Percentiles rank a stretch among this genome's conserved stretches.
Evolutionary conservation across 2,113 vertebrate genomes (phyloP).

Genomic region (Rattus rattus): DNA sequence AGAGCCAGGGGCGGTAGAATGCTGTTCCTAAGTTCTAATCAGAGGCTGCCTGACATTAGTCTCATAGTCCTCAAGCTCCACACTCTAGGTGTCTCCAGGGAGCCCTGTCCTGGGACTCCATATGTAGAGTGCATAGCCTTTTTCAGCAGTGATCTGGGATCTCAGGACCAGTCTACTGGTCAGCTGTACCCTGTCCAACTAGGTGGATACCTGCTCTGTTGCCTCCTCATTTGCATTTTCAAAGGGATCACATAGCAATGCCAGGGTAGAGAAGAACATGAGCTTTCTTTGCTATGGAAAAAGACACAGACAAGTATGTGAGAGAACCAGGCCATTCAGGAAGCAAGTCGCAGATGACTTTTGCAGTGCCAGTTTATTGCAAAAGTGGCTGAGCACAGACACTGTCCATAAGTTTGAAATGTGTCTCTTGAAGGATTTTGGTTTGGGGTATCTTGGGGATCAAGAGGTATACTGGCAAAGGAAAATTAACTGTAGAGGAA

Average conservation of each 20-base stretch:
- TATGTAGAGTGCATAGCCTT: no score
- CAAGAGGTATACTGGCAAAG: background rate
- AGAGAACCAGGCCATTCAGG: background rate
- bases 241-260: background rate
- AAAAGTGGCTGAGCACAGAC: background rate
- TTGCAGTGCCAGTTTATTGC: background rate
- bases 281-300: background rate
- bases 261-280: background rate
- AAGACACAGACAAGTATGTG: background rate
- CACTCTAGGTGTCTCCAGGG: background rate
- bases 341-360: background rate
- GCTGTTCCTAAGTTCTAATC: no score
- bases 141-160: background rate
- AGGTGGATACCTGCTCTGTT: background rate
- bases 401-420: background rate
- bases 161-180: background rate
- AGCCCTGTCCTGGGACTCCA: background rate
- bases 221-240: background rate
- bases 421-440: background rate
- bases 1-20: fast-evolving
- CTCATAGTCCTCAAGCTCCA: background rate
- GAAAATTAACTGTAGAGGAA: background rate
- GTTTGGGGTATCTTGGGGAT: background rate
- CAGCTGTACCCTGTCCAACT: background rate
- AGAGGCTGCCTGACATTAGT: background rate